These are phyloP conservation scores for Pocillopora damicornis DNA, from an alignment of 64 coral and sea anemone species.

Conservation along the genomic window DNA sequence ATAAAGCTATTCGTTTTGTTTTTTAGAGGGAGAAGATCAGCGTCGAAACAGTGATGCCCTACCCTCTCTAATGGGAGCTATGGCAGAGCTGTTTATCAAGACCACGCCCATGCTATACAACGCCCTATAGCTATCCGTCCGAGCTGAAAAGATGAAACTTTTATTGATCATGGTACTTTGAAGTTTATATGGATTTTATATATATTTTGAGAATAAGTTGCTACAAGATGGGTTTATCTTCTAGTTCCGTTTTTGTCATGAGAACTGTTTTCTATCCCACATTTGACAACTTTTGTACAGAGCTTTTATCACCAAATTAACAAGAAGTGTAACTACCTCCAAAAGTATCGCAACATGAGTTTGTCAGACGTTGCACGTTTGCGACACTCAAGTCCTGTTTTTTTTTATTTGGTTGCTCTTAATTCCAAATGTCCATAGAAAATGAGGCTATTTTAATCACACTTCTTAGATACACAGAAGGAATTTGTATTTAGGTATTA, in stretches of 20 bases:
- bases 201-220: conserved; percentile 29
- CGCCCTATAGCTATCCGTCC: not conserved
- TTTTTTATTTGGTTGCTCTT: not conserved
- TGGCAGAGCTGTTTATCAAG: not conserved
- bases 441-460: conserved; percentile 30
- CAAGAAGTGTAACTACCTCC: not conserved
- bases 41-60: not conserved
- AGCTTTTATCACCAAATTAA: not conserved
- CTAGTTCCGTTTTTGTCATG: not conserved
- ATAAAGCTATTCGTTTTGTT: not conserved
- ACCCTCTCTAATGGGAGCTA: not conserved
- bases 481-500: not conserved
- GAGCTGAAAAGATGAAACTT: not conserved
- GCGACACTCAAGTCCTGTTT: too few relatives aligned
- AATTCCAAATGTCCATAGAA: not conserved
- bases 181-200: conserved; percentile 3
- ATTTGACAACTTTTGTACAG: not conserved
- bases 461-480: conserved; percentile 1
- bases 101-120: not conserved
- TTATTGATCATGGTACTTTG: conserved; percentile 12
- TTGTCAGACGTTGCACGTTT: too few relatives aligned
- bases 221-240: not conserved
- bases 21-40: not conserved
- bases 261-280: not conserved
- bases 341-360: too few relatives aligned